A percentile compares a stretch with the other conserved stretches of the same genome.
phyloP scores from a whole-genome alignment of 2,113 vertebrate species.

The Cebidichthys violaceus region DNA sequence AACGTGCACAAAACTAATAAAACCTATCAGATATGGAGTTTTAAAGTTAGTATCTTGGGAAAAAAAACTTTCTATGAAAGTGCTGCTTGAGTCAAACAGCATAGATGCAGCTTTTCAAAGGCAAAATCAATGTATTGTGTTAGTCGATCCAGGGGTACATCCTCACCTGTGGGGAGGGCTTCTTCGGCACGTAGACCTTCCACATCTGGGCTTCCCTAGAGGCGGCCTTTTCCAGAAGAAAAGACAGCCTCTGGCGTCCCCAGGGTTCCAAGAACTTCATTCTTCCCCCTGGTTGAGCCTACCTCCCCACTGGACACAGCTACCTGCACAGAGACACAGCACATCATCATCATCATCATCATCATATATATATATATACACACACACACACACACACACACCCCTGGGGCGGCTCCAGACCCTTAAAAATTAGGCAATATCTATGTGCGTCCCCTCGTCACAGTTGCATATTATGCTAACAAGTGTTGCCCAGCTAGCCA shows the following conservation, averaged over 20 bases:
- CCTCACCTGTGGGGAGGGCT: conserved; percentile 90
- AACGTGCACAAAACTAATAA: neutral
- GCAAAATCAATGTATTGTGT: neutral
- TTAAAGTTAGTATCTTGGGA: neutral
- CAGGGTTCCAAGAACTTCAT: conserved; percentile 95
- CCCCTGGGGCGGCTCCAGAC: no score
- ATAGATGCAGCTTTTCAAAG: neutral
- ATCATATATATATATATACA: no score
- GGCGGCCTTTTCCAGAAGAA: conserved; percentile 94
- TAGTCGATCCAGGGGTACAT: neutral
- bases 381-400: neutral
- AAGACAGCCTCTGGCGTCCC: conserved; percentile 96
- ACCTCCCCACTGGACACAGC: conserved; percentile 96
- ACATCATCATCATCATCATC: no score
- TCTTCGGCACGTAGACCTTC: conserved; percentile 94
- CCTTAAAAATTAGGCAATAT: neutral
- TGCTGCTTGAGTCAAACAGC: neutral
- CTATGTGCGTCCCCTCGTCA: neutral
- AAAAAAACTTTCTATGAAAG: neutral
- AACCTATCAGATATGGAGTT: neutral
- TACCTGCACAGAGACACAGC: conserved; percentile 84
- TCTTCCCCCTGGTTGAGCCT: conserved; percentile 89
- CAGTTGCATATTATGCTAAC: neutral
- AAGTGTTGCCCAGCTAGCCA: neutral
- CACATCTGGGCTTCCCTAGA: conserved; percentile 97